Base-by-base conservation (phyloP, 2,797 vertebrate genomes). In the Kryptopterus vitreolus region DNA sequence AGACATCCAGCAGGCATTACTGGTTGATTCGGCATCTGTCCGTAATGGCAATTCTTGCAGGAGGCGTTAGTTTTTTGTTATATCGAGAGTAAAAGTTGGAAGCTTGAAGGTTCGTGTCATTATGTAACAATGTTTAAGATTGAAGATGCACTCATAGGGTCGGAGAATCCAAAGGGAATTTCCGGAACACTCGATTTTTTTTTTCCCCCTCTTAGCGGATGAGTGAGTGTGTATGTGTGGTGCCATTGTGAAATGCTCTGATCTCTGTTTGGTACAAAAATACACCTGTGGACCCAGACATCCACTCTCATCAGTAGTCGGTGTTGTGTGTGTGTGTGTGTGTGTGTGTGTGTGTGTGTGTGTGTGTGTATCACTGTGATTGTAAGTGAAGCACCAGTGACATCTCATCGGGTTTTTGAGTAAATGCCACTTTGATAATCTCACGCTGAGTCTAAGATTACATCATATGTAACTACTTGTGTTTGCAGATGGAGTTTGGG, bases 401-500 rank as follows among this genome's bases (percentile, higher is more conserved):
- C 78, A 85, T 79, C 86, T 80, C 86, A 81, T 85, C 86, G 86
- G n/a, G 82, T 83, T 87, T 91, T 86, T 82, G 81, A 85, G 82
- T 87, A 86, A 87, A 88, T 74, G 84, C 88, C 87, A 85, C 79
- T 85, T 84, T 87, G 87, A 89, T 91, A 91, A 93, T 91, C 89
- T 85, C 85, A 78, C 84, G 61, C 84, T 86, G 87, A 87, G 87
- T 83, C 79, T 87, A 86, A 90, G 82, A 92, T 85, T 88, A 90
- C 85, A 90, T 87, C 71, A 63, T 85, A 81, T 87, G 84, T 87
- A 85, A 81, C 88, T 86, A 87, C 87, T 84, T 89, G 77, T 88
- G 89, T 87, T 92, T 93, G 75, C 82, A 87, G 61, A 84, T 87
- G 88, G 92, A 95, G 91, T 93, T 90, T 86, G 88, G 90, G 89